Percentiles rank a stretch among this genome's conserved stretches.
These are phyloP conservation scores for Leptopilina myrica DNA, from an alignment of 2,888 invertebrate species.

Conservation along the genomic window DNA sequence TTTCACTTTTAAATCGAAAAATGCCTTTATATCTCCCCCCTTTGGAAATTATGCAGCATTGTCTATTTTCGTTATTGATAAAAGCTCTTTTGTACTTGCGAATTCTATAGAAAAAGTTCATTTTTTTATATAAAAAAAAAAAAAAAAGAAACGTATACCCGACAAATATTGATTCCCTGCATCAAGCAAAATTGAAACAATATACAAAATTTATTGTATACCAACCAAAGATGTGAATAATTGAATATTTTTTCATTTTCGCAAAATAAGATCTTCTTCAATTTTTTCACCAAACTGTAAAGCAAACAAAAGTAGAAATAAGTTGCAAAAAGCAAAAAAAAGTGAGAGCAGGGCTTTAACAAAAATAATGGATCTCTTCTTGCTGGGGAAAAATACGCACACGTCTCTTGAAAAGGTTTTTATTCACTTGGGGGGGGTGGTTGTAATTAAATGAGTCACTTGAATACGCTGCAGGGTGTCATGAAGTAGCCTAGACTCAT, in stretches of 20 bases:
- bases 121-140: not conserved
- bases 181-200: not conserved
- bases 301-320: constrained; percentile 11
- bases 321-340: constrained; percentile 19
- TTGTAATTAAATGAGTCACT: constrained; percentile 53
- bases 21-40: not conserved
- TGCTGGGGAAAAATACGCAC: constrained; percentile 17
- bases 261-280: not conserved
- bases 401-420: constrained; percentile 22
- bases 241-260: no score
- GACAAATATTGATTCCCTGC: not conserved
- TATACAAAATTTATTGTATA: no score
- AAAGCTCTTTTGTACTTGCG: not conserved
- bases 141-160: not conserved
- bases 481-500: constrained; percentile 26
- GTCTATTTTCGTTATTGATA: constrained; percentile 2
- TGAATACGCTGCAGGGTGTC: constrained; percentile 44
- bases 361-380: constrained; percentile 29
- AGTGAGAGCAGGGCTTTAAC: constrained; percentile 1
- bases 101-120: not conserved
- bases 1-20: not conserved
- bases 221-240: no score
- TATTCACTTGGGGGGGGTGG: constrained; percentile 14
- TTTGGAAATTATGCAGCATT: not conserved
- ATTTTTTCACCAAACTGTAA: not conserved